A percentile compares a stretch with the other conserved stretches of the same genome.
Conservation (phyloP, 2,888 invertebrate genomes). For the Boloria euphrosyne region DNA sequence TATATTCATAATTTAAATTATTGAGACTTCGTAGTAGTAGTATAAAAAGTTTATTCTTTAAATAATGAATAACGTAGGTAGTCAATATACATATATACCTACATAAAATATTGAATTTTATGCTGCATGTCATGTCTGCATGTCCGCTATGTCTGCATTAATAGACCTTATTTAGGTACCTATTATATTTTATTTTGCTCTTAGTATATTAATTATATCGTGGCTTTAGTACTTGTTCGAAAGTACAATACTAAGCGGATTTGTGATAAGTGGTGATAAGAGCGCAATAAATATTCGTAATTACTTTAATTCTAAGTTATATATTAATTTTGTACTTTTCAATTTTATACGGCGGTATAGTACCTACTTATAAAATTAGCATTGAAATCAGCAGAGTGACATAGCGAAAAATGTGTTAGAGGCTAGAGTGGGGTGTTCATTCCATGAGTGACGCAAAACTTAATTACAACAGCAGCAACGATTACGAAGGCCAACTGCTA, state of each 20-base stretch:
- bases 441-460: conserved; percentile 78
- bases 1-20: no score
- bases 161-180: no score
- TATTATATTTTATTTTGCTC: no score
- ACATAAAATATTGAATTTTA: no score
- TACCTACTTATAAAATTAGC: conserved; percentile 23
- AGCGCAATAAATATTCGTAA: neutral
- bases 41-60: no score
- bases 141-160: no score
- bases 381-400: conserved; percentile 59
- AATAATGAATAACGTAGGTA: no score
- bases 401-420: conserved; percentile 68
- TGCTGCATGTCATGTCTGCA: no score
- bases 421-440: conserved; percentile 76
- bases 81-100: no score
- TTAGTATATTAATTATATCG: no score
- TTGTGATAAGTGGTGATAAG: neutral
- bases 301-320: neutral
- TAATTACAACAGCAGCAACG: conserved; percentile 76
- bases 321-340: neutral
- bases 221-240: no score
- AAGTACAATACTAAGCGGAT: neutral
- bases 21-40: no score
- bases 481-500: conserved; percentile 71
- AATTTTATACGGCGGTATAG: conserved; percentile 5